phyloP scores from a whole-genome alignment of 2,888 invertebrate genomes.

The Muscina levida region DNA sequence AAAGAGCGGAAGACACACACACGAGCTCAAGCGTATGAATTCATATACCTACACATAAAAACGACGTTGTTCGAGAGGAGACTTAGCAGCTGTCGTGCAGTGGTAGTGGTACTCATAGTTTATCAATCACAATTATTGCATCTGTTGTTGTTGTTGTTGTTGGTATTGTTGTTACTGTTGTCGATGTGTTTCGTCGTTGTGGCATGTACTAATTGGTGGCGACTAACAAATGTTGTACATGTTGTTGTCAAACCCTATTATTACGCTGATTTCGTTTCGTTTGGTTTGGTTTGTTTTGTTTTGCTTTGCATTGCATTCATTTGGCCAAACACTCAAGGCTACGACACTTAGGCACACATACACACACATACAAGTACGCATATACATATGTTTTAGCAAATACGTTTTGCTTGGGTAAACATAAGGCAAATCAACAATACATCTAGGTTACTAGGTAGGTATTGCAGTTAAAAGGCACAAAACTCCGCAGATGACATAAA shows the following conservation, averaged over 20 bases:
- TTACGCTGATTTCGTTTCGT: neutral
- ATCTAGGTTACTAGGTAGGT: constrained; percentile 38
- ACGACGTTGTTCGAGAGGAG: constrained; percentile 22
- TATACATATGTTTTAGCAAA: neutral
- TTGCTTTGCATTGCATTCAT: too few relatives aligned
- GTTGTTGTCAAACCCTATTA: constrained; percentile 22
- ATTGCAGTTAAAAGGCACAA: constrained; percentile 4
- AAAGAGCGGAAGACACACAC: too few relatives aligned
- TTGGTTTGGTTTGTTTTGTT: constrained; percentile 54
- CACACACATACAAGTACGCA: neutral
- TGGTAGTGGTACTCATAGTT: constrained; percentile 1
- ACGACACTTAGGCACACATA: constrained; percentile 49
- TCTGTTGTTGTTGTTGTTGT: constrained; percentile 14
- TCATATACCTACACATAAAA: constrained; percentile 35
- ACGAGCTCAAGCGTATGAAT: neutral
- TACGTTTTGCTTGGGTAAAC: constrained; percentile 23
- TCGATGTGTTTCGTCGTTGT: constrained; percentile 43
- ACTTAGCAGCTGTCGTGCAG: neutral
- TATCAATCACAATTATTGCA: constrained; percentile 35
- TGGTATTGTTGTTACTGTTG: too few relatives aligned
- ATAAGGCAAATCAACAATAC: constrained; percentile 28
- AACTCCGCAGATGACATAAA: neutral
- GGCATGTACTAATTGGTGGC: constrained; percentile 48
- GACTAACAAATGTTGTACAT: constrained; percentile 48
- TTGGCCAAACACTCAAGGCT: constrained; percentile 54